Base-by-base conservation (phyloP, 1,140 invertebrate genomes). In the Solen grandis region DNA sequence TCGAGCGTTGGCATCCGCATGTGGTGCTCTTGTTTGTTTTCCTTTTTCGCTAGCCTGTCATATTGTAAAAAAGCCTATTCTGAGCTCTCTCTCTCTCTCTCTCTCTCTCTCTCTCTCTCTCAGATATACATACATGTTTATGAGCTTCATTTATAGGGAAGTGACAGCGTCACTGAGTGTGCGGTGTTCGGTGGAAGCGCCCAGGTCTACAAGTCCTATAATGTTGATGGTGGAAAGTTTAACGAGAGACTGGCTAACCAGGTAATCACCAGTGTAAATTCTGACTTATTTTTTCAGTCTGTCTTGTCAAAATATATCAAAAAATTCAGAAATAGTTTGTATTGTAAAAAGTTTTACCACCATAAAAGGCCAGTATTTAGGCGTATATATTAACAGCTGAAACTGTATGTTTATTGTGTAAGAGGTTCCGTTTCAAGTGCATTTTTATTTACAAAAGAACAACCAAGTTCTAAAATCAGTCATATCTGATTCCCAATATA, bases 161-260 rank as follows among this genome's bases (percentile, higher is more conserved):
- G 2, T 41, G 75, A 77, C 62, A 77, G 75, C 59, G 75, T 77
- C 29, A 77, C 75, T 13, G 75, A 77, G 33, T 77, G 75, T 68
- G 50, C 68, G 19, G 14, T 36, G 33, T 25, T 27, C 29, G 52
- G 36, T 36, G 33, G 19, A 22, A 29, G 10, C 1, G 62, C 52
- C 33, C 46, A 8, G 19, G 52, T 68, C 13, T 1, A 3, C 0
- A 77, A 77, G 33, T 77, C 75, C 13, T 77, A 65, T 41, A 77
- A 77, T 29, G 27, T 27, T 5, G 75, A 46, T 29, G 27, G n/a
- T 5, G 75, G 52, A 13, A 46, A 73, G 50, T 41, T 22, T 46
- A 73, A 73, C 27, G 1, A 3, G n/a, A 62, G 35, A 8, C 38
- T 68, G 29, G 29, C 4, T 31, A 70, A 52, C 31, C 10, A 31